Evolutionary conservation across 2,797 vertebrate species (phyloP), one percentile per base, ranked within the genome.

Genomic region (Rhinatrema bivittatum): DNA sequence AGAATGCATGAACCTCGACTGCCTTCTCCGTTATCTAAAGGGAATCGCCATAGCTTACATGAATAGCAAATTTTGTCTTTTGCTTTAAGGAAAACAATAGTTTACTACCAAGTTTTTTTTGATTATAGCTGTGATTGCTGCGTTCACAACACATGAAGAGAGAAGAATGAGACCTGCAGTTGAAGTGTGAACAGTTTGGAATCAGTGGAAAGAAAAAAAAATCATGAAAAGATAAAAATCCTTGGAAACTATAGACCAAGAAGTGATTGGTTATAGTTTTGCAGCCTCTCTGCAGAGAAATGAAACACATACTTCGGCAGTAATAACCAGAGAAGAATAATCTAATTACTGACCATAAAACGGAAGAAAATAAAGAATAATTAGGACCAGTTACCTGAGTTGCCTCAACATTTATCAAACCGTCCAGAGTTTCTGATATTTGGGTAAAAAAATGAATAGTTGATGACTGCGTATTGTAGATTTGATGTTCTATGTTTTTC

Each of bases 1-100:
- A 80, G 60, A 68, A 79, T 62, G 78, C 50, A 0, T 84, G 70
- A 85, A 62, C 10, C 50, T 56, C 56, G 39, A 39, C 57, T 59
- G 51, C 62, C 67, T 76, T 76, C 68, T 62, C 42, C 67, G 46
- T 60, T 65, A 17, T 17, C n/a, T n/a, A n/a, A 72, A 76, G 56
- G 55, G 64, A 80, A 47, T 62, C 49, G 72, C 50, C 61, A 53
- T 65, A 60, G 63, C 70, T 73, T 77, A 53, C 70, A 66, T 37
- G 37, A 66, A 45, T 51, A 66, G 43, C 58, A 57, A 59, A 70
- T 60, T n/a, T 43, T 50, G 56, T 67, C 48, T 65, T n/a, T 59
- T 37, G 58, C 74, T 81, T 73, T 50, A 56, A 60, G 67, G 63
- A 49, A 65, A 8, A 33, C 56, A 52, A 53, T 70, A 61, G 67